Evolutionary conservation across 1,140 invertebrate species (phyloP).

Genomic region (Dreissena rostriformis): DNA sequence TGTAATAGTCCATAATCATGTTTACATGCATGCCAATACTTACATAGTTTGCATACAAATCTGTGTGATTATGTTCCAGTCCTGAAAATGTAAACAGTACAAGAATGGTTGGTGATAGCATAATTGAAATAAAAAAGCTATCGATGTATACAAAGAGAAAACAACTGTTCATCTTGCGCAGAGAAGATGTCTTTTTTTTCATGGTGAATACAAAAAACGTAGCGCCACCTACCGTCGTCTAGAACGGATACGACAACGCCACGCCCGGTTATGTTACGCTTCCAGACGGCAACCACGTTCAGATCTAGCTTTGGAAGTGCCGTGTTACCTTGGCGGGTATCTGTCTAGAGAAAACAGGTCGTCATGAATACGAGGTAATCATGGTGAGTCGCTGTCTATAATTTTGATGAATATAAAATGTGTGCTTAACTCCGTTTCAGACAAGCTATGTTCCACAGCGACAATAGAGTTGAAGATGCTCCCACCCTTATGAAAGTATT

Average conservation of each 20-base stretch:
- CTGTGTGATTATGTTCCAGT: constrained; percentile 81
- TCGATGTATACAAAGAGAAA: neutral
- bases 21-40: constrained; percentile 80
- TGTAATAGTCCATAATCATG: no score
- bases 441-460: no score
- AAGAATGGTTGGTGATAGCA: neutral
- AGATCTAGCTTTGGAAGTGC: constrained; percentile 90
- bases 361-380: no score
- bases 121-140: no score
- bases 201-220: no score
- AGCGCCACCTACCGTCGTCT: constrained; percentile 87
- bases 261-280: constrained; percentile 96
- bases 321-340: constrained; percentile 48
- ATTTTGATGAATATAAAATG: no score
- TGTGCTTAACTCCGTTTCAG: no score
- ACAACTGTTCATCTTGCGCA: neutral
- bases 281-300: constrained; percentile 96
- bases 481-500: no score
- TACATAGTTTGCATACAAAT: constrained; percentile 95
- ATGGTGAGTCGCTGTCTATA: no score
- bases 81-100: constrained; percentile 78
- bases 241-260: constrained; percentile 96
- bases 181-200: neutral
- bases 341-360: constrained; percentile 48
- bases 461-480: no score